These are phyloP conservation scores for Diachasma alloeum DNA, from an alignment of 1,140 invertebrate genomes.

Conservation along the genomic window DNA sequence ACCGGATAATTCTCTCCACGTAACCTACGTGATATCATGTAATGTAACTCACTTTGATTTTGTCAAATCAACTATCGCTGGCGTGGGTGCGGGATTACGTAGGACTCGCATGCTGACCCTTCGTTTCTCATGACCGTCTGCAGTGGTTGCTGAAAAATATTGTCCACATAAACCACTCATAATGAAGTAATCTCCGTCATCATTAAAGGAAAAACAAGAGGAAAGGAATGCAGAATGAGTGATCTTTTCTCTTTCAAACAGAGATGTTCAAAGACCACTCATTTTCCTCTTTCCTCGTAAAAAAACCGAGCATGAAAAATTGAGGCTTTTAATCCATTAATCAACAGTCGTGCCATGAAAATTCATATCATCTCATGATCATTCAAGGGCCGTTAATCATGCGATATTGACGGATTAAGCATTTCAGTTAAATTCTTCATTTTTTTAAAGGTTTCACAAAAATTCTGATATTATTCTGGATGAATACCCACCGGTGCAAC, in stretches of 20 bases:
- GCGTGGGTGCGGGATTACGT: constrained; percentile 49
- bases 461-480: neutral
- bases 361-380: neutral
- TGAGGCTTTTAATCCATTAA: neutral
- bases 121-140: constrained; percentile 58
- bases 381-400: neutral
- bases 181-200: constrained; percentile 4
- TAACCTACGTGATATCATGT: neutral
- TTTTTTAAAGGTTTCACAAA: neutral
- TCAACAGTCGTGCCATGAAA: neutral
- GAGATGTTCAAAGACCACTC: too few relatives aligned
- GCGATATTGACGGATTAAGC: neutral
- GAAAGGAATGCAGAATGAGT: neutral
- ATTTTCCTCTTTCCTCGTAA: constrained; percentile 4
- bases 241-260: too few relatives aligned
- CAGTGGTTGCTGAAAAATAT: constrained; percentile 57
- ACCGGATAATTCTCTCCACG: neutral
- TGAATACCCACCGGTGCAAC: constrained; percentile 32
- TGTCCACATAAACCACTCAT: constrained; percentile 20
- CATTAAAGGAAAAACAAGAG: constrained; percentile 1
- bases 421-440: neutral
- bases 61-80: constrained; percentile 53
- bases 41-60: constrained; percentile 63
- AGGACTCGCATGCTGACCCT: constrained; percentile 63
- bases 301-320: constrained; percentile 38